Percentiles rank a stretch among this genome's conserved stretches.
These are phyloP conservation scores for Myrmophylax atrothorax DNA, from an alignment of 2,113 vertebrate species.

Conservation along the genomic window DNA sequence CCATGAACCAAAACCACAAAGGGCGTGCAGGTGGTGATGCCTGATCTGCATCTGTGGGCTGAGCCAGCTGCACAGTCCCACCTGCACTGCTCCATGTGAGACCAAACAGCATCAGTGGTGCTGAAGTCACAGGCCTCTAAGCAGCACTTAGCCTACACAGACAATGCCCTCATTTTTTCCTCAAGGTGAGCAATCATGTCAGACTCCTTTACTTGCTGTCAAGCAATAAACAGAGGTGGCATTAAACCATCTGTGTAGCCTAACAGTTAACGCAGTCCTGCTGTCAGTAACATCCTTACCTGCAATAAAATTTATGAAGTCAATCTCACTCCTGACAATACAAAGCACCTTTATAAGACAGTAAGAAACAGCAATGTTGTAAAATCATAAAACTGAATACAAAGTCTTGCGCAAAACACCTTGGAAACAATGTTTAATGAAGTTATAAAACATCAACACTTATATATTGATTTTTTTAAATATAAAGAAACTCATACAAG, in stretches of 20 bases:
- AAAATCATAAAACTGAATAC: neutral
- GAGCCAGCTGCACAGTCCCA: neutral
- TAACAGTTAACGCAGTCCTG: neutral
- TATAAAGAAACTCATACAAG: neutral
- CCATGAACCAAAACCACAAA: neutral
- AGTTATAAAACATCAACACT: neutral
- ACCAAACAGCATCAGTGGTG: neutral
- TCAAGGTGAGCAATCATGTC: neutral
- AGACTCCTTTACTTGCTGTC: neutral
- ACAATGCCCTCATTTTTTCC: neutral
- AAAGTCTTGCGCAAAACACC: neutral
- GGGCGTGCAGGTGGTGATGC: neutral
- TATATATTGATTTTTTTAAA: neutral
- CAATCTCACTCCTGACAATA: neutral
- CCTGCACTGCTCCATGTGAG: neutral
- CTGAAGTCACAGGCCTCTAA: neutral
- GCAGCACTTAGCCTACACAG: neutral
- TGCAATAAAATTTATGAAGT: neutral
- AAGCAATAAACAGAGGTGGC: neutral
- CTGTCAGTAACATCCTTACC: neutral
- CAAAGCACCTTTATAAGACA: neutral
- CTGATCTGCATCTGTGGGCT: neutral
- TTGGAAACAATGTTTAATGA: neutral
- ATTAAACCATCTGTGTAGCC: neutral
- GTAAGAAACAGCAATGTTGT: neutral